Conservation (phyloP, 1,140 invertebrate genomes). For the Ridgeia piscesae region DNA sequence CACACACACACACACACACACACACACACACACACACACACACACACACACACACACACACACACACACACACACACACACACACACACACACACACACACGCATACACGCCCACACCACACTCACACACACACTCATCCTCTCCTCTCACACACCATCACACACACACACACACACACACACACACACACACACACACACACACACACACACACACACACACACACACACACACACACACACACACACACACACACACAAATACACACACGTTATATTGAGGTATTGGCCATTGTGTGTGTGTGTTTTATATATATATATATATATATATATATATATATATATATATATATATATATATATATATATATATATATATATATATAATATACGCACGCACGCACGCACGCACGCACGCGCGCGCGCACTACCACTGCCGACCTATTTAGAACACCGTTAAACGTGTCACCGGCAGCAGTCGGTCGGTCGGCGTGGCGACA, state of each 20-base stretch:
- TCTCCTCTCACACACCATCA: background rate
- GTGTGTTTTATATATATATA: no score
- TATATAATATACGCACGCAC: background rate
- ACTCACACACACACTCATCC: conserved; percentile 21
- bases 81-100: background rate
- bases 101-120: background rate
- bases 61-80: no score
- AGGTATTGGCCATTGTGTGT: no score
- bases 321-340: background rate
- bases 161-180: conserved; percentile 21
- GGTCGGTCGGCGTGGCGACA: background rate
- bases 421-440: background rate
- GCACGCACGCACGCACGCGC: background rate
- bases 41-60: no score
- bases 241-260: conserved; percentile 13
- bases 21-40: no score
- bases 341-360: background rate
- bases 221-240: conserved; percentile 8
- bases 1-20: no score
- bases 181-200: conserved; percentile 12
- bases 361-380: background rate
- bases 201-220: conserved; percentile 12
- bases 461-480: background rate
- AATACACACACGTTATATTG: no score
- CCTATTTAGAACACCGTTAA: background rate